Percentiles rank a stretch among this genome's conserved stretches.
phyloP scores from a whole-genome alignment of 2,113 vertebrate genomes.

The Nerophis ophidion region DNA sequence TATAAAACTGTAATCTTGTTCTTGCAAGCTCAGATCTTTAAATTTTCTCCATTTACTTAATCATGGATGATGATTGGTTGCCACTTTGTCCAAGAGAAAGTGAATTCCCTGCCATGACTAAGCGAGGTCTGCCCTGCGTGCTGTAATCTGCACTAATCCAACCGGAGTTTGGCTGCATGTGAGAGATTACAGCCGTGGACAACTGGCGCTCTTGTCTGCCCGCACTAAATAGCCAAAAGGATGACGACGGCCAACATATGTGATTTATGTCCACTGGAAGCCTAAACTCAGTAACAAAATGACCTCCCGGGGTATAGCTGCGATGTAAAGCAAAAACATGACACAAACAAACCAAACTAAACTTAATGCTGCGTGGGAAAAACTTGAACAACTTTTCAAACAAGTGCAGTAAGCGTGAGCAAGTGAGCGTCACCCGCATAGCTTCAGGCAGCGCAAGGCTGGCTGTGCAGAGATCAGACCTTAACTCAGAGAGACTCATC shows the following conservation, averaged over 20 bases:
- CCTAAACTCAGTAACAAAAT: neutral
- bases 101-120: constrained; percentile 25
- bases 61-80: neutral
- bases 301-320: too few relatives aligned
- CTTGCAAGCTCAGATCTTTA: too few relatives aligned
- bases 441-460: constrained; percentile 18
- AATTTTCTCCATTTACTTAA: too few relatives aligned
- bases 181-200: constrained; percentile 44
- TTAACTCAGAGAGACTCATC: constrained; percentile 18
- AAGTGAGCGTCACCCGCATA: constrained; percentile 26
- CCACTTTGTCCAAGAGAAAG: constrained; percentile 2
- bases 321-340: too few relatives aligned
- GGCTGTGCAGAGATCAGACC: constrained; percentile 27
- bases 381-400: neutral
- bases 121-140: constrained; percentile 21
- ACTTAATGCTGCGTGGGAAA: neutral
- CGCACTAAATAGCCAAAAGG: neutral
- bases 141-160: constrained; percentile 63
- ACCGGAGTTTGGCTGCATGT: constrained; percentile 37
- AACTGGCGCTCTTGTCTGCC: constrained; percentile 12
- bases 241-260: neutral
- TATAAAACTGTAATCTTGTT: too few relatives aligned
- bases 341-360: too few relatives aligned
- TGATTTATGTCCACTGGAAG: neutral
- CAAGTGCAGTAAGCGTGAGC: constrained; percentile 4